Evolutionary conservation across 2,888 invertebrate genomes (phyloP).

Genomic region (Invenusta paracnida): DNA sequence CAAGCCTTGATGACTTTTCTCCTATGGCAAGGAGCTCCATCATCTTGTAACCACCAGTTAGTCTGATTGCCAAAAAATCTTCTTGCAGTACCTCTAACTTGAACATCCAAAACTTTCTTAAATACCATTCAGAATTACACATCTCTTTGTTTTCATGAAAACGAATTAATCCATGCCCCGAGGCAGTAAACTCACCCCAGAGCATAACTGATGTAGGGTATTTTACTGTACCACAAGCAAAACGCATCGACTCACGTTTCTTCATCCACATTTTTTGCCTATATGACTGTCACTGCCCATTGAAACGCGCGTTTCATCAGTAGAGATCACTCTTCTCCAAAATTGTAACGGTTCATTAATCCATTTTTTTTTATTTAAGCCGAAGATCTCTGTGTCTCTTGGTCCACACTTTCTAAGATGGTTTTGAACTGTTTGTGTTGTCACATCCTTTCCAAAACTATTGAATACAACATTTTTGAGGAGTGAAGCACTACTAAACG

Average conservation of each 20-base stretch:
- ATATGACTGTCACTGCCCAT: constrained; percentile 24
- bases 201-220: constrained; percentile 27
- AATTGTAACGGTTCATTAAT: constrained; percentile 18
- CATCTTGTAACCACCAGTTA: constrained; percentile 26
- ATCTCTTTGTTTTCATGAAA: constrained; percentile 20
- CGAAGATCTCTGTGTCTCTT: constrained; percentile 23
- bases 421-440: constrained; percentile 15
- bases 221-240: constrained; percentile 18
- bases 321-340: constrained; percentile 6
- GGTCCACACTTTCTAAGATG: constrained; percentile 5
- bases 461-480: not conserved
- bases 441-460: constrained; percentile 25
- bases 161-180: constrained; percentile 9
- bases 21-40: constrained; percentile 29
- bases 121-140: constrained; percentile 24
- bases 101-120: constrained; percentile 27
- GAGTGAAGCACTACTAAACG: constrained; percentile 23
- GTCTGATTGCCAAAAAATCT: constrained; percentile 4
- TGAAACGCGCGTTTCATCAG: constrained; percentile 26
- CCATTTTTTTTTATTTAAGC: constrained; percentile 1
- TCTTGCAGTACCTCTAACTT: constrained; percentile 25
- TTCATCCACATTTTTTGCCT: constrained; percentile 3
- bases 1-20: constrained; percentile 25
- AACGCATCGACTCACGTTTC: constrained; percentile 19
- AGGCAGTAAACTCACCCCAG: constrained; percentile 26